Evolutionary conservation across 1,140 invertebrate genomes (phyloP), one percentile per base, ranked within the genome.

Genomic region (Brachionus manjavacas): DNA sequence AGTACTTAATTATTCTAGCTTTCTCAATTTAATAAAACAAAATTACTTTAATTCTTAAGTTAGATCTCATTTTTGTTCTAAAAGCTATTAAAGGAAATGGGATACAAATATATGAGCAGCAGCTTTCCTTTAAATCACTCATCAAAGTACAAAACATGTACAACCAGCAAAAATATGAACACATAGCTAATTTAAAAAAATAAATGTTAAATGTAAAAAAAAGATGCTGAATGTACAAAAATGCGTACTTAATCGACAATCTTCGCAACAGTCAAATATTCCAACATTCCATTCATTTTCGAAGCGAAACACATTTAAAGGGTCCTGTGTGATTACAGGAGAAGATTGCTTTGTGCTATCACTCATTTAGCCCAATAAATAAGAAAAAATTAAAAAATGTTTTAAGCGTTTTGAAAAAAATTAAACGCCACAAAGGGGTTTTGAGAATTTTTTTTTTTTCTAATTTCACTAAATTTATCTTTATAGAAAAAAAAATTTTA

Each of bases 261-360:
- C 79, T 43, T 81, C 79, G 25, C 79, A 81, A 9, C 79, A 81
- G 6, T 60, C 28, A 23, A 60, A 81, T 43, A 43, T 35, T 28
- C 79, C 79, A 43, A 64, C 79, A 46, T 60, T 81, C 79, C 79
- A 81, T 60, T 81, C 79, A 55, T 81, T 81, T 60, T 81, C 79
- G 28, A 81, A 81, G 12, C 79, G 46, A 31, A 81, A 81, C 3
- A 81, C 79, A 43, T 81, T 81, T 12, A 81, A 43, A 1, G 79
- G 79, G 64, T 81, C 79, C 39, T 81, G 49, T 2, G 60, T 68
- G 11, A 60, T 46, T 28, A 60, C 79, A 16, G 49, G 79, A 9
- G 72, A 46, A 12, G 41, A 20, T 76, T 46, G 72, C 14, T 76
- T 76, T 23, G n/a, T 11, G 39, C 12, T 76, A 23, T 76, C 16